Percentiles rank a stretch among this genome's conserved stretches.
Conservation (phyloP, 2,888 invertebrate genomes). For the Beris chalybata region DNA sequence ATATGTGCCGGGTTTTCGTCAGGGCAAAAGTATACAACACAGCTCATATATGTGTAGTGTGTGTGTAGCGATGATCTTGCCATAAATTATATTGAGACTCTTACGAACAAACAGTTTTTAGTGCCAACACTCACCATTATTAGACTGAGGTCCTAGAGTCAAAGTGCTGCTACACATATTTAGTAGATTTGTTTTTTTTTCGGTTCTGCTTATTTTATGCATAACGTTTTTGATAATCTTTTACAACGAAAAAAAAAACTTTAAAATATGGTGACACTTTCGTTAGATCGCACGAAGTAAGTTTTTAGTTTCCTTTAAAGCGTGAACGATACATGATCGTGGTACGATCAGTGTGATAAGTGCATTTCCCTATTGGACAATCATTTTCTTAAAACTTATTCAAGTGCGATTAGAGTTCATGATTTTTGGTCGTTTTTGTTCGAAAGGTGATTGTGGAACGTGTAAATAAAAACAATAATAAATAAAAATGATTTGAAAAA, state of each 20-base stretch:
- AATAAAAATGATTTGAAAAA: too few species aligned
- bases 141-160: conserved; percentile 19
- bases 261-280: conserved; percentile 9
- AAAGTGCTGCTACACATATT: conserved; percentile 11
- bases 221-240: too few species aligned
- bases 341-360: not conserved
- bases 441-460: too few species aligned
- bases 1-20: too few species aligned
- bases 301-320: conserved; percentile 18
- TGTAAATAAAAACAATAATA: too few species aligned
- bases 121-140: conserved; percentile 26
- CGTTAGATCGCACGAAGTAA: not conserved
- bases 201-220: too few species aligned
- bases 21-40: too few species aligned
- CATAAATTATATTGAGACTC: conserved; percentile 28
- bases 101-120: conserved; percentile 10
- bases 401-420: not conserved
- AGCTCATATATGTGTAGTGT: not conserved
- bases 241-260: too few species aligned
- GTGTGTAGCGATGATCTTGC: conserved; percentile 18
- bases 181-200: too few species aligned
- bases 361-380: not conserved
- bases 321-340: conserved; percentile 18
- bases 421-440: not conserved
- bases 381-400: not conserved